Evolutionary conservation across 2,888 invertebrate species (phyloP), one percentile per base, ranked within the genome.

Genomic region (Allophyes oxyacanthae): DNA sequence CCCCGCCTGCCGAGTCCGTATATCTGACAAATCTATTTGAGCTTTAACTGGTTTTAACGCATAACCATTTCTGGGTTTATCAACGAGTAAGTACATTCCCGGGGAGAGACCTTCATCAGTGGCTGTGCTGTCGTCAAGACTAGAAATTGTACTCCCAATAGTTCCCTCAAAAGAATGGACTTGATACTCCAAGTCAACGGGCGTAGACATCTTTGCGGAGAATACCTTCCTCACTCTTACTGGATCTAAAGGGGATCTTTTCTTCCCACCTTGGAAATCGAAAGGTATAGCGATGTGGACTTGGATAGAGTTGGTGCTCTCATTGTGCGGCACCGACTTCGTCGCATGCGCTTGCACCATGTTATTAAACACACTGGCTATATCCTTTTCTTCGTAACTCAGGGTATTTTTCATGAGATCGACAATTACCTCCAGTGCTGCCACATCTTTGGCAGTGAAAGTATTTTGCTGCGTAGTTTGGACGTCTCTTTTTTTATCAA

Each of bases 181-280:
- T 77, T 89, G 87, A 55, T 91, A 92, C 66, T 86, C 87, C 38
- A 92, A 71, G 60, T 92, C 89, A 2, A 91, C 89, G 2, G 92
- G 91, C 4, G 84, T 77, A 0, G 81, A 83, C 81, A 92, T 78
- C 70, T 79, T 83, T 0, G 91, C 92, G 2, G 85, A 81, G 56
- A 92, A 92, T 0, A 92, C 80, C 72, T 85, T 88, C 56, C 85
- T 81, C 0, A 89, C 55, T 57, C 78, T 81, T 2, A 73, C 9
- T 1, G 81, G 70, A 9, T 79, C 76, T n/a, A 33, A 6, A 0
- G 80, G 45, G 1, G 87, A 83, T 55, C 88, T 76, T 52, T 84
- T 90, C 20, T 68, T 82, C 20, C 74, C 77, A 25, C 59, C 67
- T 7, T 64, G 45, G 1, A 68, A 43, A 36, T 78, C 73, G 42